A percentile compares a stretch with the other conserved stretches of the same genome.
Evolutionary conservation across 2,888 invertebrate genomes (phyloP).

Genomic region (Andrena praecox): DNA sequence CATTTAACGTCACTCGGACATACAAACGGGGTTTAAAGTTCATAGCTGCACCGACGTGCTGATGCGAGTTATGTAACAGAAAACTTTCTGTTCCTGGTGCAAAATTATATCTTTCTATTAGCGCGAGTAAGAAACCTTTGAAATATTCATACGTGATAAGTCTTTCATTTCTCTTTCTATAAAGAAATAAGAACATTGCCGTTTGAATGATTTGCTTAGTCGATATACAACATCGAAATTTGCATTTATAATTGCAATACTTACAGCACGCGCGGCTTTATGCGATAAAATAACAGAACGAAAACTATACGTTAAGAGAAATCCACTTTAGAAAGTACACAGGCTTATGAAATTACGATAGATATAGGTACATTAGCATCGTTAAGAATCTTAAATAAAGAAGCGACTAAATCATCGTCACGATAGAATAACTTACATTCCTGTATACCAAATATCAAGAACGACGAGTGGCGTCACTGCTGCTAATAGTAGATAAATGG

Average conservation of each 20-base stretch:
- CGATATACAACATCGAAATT: neutral
- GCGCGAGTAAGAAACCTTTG: neutral
- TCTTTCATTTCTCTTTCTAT: neutral
- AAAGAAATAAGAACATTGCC: neutral
- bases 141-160: neutral
- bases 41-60: neutral
- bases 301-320: neutral
- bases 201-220: neutral
- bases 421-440: conserved; percentile 80
- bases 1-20: neutral
- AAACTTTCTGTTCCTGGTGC: neutral
- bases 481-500: conserved; percentile 79
- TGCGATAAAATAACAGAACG: neutral
- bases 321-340: neutral
- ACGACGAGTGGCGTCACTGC: conserved; percentile 78
- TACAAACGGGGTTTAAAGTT: neutral
- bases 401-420: conserved; percentile 40
- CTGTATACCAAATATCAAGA: conserved; percentile 82
- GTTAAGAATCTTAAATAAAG: conserved; percentile 22
- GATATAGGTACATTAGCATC: conserved; percentile 9
- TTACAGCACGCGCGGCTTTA: neutral
- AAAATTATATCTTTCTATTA: neutral
- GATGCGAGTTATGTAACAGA: neutral
- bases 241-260: neutral
- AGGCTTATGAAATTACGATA: conserved; percentile 25